Base-by-base conservation (phyloP, 2,113 vertebrate genomes). In the Sceloporus undulatus region DNA sequence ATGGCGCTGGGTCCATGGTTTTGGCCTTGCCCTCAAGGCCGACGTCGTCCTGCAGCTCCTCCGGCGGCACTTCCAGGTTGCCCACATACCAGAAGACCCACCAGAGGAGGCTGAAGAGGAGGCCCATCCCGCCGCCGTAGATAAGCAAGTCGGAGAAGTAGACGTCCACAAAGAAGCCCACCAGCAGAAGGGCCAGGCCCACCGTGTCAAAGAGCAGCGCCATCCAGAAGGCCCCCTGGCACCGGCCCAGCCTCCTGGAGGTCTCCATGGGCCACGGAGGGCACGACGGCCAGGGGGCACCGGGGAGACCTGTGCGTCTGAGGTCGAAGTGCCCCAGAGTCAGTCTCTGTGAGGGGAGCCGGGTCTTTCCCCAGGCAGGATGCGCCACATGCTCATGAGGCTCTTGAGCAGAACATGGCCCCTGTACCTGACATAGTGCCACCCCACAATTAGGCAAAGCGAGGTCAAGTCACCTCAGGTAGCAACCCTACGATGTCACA, bases 61-160 rank as follows among this genome's bases (percentile, higher is more conserved):
- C 91, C 0, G 91, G 94, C 0, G 97, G 96, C 87, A 98, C 97
- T 48, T 98, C 98, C 59, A 99, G 96, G 97, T 99, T 99, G 82
- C 98, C 98, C 0, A 97, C 96, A 96, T 98, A 98, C 98, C 98
- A 99, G 96, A 98, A 98, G 86, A 99, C 95, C 98, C 98, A 99
- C 98, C 98, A 98, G 88, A 99, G 95, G 68, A 99, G 96, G 94
- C 98, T 98, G 92, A 99, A 90, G 95, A 99, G 98, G 94, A 98
- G 96, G 89, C 98, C 90, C 87, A 98, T 97, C 77, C 97, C 96
- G 9, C 98, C 98, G 42, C 92, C 94, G 80, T 98, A 99, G 87
- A 99, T 96, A 38, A 98, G 96, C 91, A 98, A 89, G 91, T 99
- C 98, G 23, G 97, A 97, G 93, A 97, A 96, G 10, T 92, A 91